phyloP scores from a whole-genome alignment of 2,113 vertebrate genomes.

The Tragelaphus scriptus region DNA sequence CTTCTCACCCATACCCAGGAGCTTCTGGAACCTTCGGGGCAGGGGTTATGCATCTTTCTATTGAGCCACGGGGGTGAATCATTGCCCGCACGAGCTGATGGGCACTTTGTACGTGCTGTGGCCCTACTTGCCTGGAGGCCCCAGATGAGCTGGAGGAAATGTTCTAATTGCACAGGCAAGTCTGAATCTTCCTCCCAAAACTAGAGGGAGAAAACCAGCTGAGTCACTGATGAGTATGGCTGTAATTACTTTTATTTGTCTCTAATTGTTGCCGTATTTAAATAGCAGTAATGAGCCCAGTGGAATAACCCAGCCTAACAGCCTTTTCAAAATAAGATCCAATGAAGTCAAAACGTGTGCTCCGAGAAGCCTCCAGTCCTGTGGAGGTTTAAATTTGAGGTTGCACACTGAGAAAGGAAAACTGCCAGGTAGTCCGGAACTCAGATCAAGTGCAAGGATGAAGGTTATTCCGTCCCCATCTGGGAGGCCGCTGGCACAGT shows the following conservation, averaged over 20 bases:
- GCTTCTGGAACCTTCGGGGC: background rate
- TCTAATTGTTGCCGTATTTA: conserved; percentile 66
- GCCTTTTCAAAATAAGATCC: conserved; percentile 59
- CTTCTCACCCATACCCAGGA: background rate
- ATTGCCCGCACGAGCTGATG: background rate
- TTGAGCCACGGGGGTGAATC: background rate
- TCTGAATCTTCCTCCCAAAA: conserved; percentile 37
- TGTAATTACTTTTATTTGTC: conserved; percentile 68
- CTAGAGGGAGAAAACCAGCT: conserved; percentile 51
- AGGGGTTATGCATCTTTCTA: background rate
- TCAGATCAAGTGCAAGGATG: background rate
- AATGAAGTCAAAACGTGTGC: background rate
- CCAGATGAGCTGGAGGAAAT: background rate
- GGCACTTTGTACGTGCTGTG: background rate
- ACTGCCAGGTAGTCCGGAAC: background rate
- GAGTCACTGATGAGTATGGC: conserved; percentile 58
- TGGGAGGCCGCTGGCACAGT: background rate
- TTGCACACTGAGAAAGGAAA: background rate
- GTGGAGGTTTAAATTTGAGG: background rate
- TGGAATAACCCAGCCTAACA: conserved; percentile 46
- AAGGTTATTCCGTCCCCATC: background rate
- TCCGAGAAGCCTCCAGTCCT: background rate
- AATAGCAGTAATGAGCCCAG: conserved; percentile 53
- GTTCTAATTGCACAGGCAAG: conserved; percentile 11
- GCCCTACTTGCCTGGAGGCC: background rate